Conservation (phyloP, 2,888 invertebrate genomes). For the Phyllotreta cruciferae region DNA sequence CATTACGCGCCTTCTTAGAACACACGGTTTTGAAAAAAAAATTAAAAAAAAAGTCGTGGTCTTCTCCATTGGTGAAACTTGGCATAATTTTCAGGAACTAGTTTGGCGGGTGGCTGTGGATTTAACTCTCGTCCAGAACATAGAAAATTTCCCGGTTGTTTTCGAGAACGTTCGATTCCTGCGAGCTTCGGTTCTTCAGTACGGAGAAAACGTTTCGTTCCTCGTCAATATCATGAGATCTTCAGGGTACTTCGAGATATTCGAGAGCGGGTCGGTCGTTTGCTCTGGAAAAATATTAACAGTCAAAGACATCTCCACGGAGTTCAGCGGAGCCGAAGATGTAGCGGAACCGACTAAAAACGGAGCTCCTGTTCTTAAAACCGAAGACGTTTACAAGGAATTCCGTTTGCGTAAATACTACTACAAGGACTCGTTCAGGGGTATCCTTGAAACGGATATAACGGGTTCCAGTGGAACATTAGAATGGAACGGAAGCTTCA, state of each 20-base stretch:
- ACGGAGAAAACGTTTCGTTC: slow-evolving; percentile 52
- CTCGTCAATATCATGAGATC: slow-evolving; percentile 46
- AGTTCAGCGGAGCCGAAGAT: slow-evolving; percentile 27
- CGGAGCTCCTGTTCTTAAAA: slow-evolving; percentile 28
- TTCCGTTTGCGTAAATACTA: slow-evolving; percentile 61
- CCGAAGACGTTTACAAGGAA: slow-evolving; percentile 58
- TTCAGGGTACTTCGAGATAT: slow-evolving; percentile 50
- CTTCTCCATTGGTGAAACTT: no score
- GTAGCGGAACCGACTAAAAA: slow-evolving; percentile 12
- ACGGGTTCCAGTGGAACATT: slow-evolving; percentile 57
- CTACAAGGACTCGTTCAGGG: slow-evolving; percentile 63
- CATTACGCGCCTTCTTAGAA: no score
- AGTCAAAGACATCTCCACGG: slow-evolving; percentile 59
- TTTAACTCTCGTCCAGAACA: slow-evolving; percentile 50
- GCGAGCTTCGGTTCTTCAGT: slow-evolving; percentile 64
- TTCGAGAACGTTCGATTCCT: slow-evolving; percentile 66
- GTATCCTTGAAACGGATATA: slow-evolving; percentile 61
- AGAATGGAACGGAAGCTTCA: slow-evolving; percentile 70
- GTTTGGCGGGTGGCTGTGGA: slow-evolving; percentile 65
- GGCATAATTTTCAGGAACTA: slow-evolving; percentile 48
- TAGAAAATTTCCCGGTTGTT: slow-evolving; percentile 62
- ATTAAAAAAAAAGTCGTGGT: no score
- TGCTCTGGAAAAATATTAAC: slow-evolving; percentile 71
- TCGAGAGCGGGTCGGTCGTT: slow-evolving; percentile 70
- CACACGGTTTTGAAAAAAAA: no score